Base-by-base conservation (phyloP, 2,888 invertebrate genomes). In the Acrobasis suavella region DNA sequence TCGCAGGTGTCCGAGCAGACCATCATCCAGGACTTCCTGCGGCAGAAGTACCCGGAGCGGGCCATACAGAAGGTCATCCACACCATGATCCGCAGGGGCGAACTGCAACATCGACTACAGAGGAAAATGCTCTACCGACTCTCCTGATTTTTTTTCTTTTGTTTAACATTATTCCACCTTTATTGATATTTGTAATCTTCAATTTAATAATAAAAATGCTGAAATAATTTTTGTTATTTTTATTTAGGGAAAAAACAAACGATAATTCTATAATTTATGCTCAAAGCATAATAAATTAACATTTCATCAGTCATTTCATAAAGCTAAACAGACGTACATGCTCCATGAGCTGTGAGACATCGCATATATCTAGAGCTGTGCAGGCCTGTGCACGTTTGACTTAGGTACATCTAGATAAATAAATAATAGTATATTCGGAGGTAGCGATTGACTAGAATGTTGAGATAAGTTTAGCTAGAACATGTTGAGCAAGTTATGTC, bases 81-180 rank as follows among this genome's bases (percentile, higher is more conserved):
- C 75, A 96, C 97, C 12, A 98, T 99, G 98, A 96, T 99, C 71
- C 94, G 98, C 38, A 94, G 99, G 15, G 99, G 99, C 0, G 99
- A 99, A 82, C 88, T 99, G 56, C 99, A 99, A 78, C 98, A 99
- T 89, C 95, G 99, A 61, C 95, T 98, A 94, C 99, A 99, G 86
- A 94, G 99, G 63, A 98, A 98, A 93, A 98, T 99, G 97, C 93
- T 99, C 50, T 63, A 65, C 39, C 46, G 63, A 54, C 46, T 46
- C 6, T 65, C 55, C 59, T 65, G 32, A 62, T 22, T 58, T 16
- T 56, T 10, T 42, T 14, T 10, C 42, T 2, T 42, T 38, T 22
- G 22, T 22, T 22, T 42, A 50, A 51, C 46, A 62, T 39, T 62
- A 50, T 54, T 56, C 49, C 56, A 59, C 50, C 59, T 58, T 62